These are phyloP conservation scores for Holothuria scabra DNA, from an alignment of 53 echinoderm and acorn worm species.

Conservation along the genomic window DNA sequence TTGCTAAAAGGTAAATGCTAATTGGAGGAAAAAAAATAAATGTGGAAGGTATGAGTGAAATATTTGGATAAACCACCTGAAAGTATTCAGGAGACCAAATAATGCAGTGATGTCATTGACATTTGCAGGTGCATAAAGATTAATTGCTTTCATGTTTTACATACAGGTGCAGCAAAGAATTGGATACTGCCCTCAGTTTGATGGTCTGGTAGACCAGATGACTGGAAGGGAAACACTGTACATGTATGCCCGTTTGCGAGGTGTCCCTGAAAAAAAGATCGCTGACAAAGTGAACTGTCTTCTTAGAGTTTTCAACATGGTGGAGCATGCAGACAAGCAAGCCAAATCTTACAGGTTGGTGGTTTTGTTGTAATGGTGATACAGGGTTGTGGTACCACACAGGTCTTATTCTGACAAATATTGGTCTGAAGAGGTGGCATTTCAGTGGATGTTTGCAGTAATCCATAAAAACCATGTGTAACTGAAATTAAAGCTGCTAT, in stretches of 20 bases:
- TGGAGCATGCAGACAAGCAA: constrained; percentile 89
- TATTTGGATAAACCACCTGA: too few species aligned
- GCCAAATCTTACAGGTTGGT: constrained; percentile 86
- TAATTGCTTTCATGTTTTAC: too few species aligned
- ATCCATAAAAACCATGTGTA: too few species aligned
- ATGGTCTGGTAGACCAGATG: constrained; percentile 95
- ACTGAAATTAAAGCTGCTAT: too few species aligned
- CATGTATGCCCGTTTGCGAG: constrained; percentile 86
- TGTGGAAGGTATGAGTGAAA: too few species aligned
- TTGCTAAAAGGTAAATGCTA: too few species aligned
- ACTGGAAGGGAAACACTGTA: constrained; percentile 89
- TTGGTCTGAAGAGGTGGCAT: too few species aligned
- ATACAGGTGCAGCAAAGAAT: constrained; percentile 88
- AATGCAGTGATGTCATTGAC: too few species aligned
- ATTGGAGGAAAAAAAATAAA: too few species aligned
- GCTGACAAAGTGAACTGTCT: constrained; percentile 75
- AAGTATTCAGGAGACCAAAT: too few species aligned
- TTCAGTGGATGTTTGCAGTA: too few species aligned
- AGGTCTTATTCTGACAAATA: background rate
- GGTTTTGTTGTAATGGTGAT: background rate
- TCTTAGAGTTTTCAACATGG: constrained; percentile 71
- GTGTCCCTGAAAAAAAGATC: constrained; percentile 79
- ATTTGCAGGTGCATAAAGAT: too few species aligned
- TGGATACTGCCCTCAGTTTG: constrained; percentile 97
- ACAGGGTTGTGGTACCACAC: background rate